Conservation (phyloP, 2,113 vertebrate species). For the Eretmodus cyanostictus region DNA sequence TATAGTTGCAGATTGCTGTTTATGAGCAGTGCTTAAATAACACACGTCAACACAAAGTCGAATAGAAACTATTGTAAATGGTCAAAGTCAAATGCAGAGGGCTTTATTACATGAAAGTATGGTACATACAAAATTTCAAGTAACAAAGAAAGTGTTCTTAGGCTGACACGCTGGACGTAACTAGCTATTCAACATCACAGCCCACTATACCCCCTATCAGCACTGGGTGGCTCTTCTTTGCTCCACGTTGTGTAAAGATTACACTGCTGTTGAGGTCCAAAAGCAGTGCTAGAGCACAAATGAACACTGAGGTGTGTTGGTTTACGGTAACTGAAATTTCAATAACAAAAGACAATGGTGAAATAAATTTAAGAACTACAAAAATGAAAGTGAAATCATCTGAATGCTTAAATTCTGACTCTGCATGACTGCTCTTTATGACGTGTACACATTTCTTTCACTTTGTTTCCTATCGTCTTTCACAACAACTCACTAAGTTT, state of each 20-base stretch:
- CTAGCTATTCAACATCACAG: neutral
- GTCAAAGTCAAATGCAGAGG: constrained; percentile 62
- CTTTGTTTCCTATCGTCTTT: constrained; percentile 30
- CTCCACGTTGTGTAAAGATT: neutral
- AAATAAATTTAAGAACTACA: neutral
- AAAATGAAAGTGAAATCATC: neutral
- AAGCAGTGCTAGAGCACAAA: neutral
- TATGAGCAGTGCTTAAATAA: neutral
- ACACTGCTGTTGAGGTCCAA: constrained; percentile 3
- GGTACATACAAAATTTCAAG: constrained; percentile 67
- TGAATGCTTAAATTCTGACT: neutral
- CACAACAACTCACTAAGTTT: constrained; percentile 43
- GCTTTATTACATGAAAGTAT: constrained; percentile 67
- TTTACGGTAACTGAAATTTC: neutral
- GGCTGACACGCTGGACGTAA: constrained; percentile 37
- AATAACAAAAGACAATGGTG: constrained; percentile 3
- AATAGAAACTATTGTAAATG: neutral
- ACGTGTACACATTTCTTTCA: constrained; percentile 47
- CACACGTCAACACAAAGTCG: neutral
- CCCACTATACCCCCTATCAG: neutral
- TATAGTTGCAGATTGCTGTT: neutral
- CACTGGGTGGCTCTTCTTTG: neutral
- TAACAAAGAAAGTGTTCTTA: constrained; percentile 57
- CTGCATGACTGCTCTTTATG: constrained; percentile 4
- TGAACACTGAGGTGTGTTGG: constrained; percentile 23